These are phyloP conservation scores for Neoaliturus tenellus DNA, from an alignment of 2,888 invertebrate genomes.

Conservation along the genomic window DNA sequence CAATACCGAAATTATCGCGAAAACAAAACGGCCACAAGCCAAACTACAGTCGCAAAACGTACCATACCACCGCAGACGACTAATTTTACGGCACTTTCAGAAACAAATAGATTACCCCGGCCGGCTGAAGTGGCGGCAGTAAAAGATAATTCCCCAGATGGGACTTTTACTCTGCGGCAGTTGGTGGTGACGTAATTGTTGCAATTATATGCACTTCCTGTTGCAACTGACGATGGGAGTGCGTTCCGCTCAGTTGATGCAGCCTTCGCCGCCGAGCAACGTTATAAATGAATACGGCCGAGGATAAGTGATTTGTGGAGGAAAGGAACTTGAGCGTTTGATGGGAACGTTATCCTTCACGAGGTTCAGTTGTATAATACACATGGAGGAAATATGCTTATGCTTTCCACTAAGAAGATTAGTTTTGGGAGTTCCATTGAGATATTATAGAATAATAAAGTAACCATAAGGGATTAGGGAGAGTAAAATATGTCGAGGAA, in stretches of 20 bases:
- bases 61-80: background rate
- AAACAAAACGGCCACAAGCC: background rate
- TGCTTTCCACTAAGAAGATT: too few relatives aligned
- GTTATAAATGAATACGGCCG: too few relatives aligned
- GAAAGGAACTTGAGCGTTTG: too few relatives aligned
- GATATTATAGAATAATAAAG: too few relatives aligned
- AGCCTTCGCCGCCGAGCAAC: background rate
- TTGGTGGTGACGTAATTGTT: constrained; percentile 22
- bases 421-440: too few relatives aligned
- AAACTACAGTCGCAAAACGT: background rate
- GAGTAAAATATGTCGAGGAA: too few relatives aligned
- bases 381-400: too few relatives aligned
- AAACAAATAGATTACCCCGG: constrained; percentile 10
- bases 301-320: too few relatives aligned
- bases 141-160: constrained; percentile 7
- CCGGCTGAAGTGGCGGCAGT: background rate
- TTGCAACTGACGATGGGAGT: background rate
- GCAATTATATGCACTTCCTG: constrained; percentile 31
- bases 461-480: too few relatives aligned
- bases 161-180: constrained; percentile 7
- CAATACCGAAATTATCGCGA: too few relatives aligned
- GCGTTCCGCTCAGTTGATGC: background rate
- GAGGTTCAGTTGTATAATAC: too few relatives aligned
- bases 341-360: too few relatives aligned
- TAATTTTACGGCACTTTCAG: constrained; percentile 16